Evolutionary conservation across 2,797 vertebrate species (phyloP), one percentile per base, ranked within the genome.

Genomic region (Octomys mimax): DNA sequence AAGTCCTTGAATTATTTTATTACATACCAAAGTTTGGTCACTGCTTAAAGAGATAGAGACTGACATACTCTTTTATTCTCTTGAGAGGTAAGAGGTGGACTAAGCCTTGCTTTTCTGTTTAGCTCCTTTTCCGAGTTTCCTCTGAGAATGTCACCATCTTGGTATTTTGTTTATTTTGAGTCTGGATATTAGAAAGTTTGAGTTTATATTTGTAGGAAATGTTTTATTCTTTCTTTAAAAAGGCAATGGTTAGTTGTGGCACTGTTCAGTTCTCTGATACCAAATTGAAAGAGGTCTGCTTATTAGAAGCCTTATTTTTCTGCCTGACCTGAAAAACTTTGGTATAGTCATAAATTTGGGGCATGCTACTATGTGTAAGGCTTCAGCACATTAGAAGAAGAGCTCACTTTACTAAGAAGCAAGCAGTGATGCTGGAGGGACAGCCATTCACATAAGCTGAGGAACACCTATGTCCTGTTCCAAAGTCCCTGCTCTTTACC

Each of bases 251-350:
- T 94, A n/a, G 22, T 83, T 64, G 12, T 95, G 85, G 87, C 52
- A 91, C 66, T 70, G 61, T 64, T 88, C 87, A 89, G 36, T 88
- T 95, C n/a, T 90, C 4, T 96, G 28, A 80, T 0, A 2, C 68
- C 31, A 84, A 89, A 87, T 66, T 77, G 61, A 89, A 95, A 96
- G 82, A 73, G 18, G 1, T 80, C 66, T 95, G 33, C 36, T 80
- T 86, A 6, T 77, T 33, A 83, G 81, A 94, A 64, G 84, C n/a
- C 92, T 94, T 93, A 57, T 87, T 80, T n/a, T 75, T 85, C n/a
- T 68, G 2, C 75, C 52, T 91, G n/a, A 80, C 33, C 36, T 57
- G 36, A 77, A 77, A 49, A 49, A 28, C 26, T 77, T 46, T 18
- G 42, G 42, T 19, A 12, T 89, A 52, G 66, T 36, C 62, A 94